Evolutionary conservation across 2,888 invertebrate species (phyloP), one percentile per base, ranked within the genome.

Genomic region (Scrobipalpa costella): DNA sequence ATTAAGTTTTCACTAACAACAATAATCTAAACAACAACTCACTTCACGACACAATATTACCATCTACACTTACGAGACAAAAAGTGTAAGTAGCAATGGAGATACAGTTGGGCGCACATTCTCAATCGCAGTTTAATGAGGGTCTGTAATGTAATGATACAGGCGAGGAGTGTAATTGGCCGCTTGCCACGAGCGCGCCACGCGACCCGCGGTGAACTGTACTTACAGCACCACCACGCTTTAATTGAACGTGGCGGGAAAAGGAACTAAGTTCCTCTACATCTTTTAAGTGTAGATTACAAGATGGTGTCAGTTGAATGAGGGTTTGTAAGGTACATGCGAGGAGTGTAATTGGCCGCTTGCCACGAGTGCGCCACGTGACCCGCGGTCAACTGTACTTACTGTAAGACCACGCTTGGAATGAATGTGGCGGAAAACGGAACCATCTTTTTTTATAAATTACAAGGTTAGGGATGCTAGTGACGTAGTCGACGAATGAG

Each of bases 141-240:
- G 80, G 77, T 5, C 15, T 44, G 50, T 52, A 21, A 13, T 52
- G 50, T 52, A 52, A 52, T 52, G 50, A 52, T 21, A 52, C 80
- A 87, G 86, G 81, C 82, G 81, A 85, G 83, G 84, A 82, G 82
- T 85, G 85, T 89, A 89, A 90, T 90, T 86, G 87, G 83, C 75
- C 71, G 66, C 72, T 55, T 33, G 34, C 33, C 55, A 55, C 55
- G 55, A 55, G 55, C 55, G 55, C n/a, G 15, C 7, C 55, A 55
- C 55, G 55, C 55, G 55, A 55, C 55, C 55, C 55, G 55, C 34
- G 34, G 55, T 34, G 13, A 52, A 52, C 50, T 52, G 50, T 27
- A 21, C 50, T 21, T 44, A n/a, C n/a, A 13, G 21, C 7, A 50
- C 8, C 17, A 50, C 19, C 11, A 50, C 50, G 9, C 19, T 11